Evolutionary conservation across 2,113 vertebrate genomes (phyloP).

Genomic region (Prochilodus magdalenae): DNA sequence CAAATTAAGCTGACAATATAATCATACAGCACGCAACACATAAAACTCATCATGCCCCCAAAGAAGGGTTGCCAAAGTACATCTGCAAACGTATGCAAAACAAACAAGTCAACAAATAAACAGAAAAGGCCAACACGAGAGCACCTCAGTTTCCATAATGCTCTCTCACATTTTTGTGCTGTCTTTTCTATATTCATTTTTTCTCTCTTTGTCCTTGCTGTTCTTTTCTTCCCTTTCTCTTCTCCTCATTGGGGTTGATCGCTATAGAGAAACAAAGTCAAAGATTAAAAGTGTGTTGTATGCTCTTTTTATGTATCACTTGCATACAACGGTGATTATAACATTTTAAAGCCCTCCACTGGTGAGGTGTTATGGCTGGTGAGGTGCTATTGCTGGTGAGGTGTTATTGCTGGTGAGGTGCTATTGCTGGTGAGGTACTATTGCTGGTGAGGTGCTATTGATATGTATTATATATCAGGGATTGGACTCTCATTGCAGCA

Average conservation of each 20-base stretch:
- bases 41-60: not conserved
- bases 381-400: too few relatives aligned
- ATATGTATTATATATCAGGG: too few relatives aligned
- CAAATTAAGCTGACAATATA: not conserved
- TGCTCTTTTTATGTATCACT: too few relatives aligned
- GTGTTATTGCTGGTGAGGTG: too few relatives aligned
- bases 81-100: constrained; percentile 11
- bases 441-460: too few relatives aligned
- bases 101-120: not conserved
- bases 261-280: constrained; percentile 42
- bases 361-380: too few relatives aligned
- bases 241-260: constrained; percentile 55
- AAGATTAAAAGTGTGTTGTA: not conserved
- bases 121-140: not conserved
- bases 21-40: not conserved
- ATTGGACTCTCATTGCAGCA: too few relatives aligned
- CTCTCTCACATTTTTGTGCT: not conserved
- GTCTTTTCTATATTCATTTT: not conserved
- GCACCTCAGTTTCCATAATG: not conserved
- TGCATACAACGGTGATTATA: too few relatives aligned
- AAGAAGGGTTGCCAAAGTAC: not conserved
- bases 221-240: not conserved
- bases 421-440: too few relatives aligned
- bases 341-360: too few relatives aligned
- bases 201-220: not conserved